Evolutionary conservation across 2,888 invertebrate genomes (phyloP).

Genomic region (Aplocera efformata): DNA sequence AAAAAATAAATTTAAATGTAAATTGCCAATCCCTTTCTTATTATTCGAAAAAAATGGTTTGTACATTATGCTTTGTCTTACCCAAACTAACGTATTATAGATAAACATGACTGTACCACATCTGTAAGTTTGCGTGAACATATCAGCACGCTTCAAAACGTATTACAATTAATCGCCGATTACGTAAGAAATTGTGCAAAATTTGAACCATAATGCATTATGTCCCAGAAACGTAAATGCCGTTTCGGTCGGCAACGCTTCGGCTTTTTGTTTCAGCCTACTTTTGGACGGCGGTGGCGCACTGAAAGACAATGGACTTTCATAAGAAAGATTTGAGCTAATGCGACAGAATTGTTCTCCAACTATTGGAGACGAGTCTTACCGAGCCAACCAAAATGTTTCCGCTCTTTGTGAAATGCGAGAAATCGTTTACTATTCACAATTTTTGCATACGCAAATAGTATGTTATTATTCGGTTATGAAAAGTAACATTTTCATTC

Average conservation of each 20-base stretch:
- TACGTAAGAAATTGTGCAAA: conserved; percentile 46
- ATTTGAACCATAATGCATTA: conserved; percentile 36
- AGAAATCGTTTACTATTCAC: no score
- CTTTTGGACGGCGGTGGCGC: conserved; percentile 19
- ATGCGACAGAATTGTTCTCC: conserved; percentile 9
- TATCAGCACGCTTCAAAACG: conserved; percentile 32
- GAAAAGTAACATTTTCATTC: no score
- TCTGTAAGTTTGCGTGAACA: conserved; percentile 32
- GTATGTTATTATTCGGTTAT: no score
- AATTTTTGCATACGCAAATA: no score
- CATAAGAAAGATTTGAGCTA: conserved; percentile 20
- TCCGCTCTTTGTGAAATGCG: no score
- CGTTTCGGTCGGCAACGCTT: conserved; percentile 40
- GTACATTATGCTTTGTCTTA: no score
- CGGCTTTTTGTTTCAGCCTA: conserved; percentile 29
- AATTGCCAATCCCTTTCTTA: no score
- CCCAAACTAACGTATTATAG: no score
- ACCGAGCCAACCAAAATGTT: neutral
- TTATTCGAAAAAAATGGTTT: no score
- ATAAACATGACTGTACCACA: neutral
- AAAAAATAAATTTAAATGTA: no score
- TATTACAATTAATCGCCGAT: conserved; percentile 37
- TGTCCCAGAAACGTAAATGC: conserved; percentile 37
- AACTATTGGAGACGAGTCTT: neutral
- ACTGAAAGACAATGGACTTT: conserved; percentile 27